These are phyloP conservation scores for Prorops nasuta DNA, from an alignment of 1,140 invertebrate genomes.

Conservation along the genomic window DNA sequence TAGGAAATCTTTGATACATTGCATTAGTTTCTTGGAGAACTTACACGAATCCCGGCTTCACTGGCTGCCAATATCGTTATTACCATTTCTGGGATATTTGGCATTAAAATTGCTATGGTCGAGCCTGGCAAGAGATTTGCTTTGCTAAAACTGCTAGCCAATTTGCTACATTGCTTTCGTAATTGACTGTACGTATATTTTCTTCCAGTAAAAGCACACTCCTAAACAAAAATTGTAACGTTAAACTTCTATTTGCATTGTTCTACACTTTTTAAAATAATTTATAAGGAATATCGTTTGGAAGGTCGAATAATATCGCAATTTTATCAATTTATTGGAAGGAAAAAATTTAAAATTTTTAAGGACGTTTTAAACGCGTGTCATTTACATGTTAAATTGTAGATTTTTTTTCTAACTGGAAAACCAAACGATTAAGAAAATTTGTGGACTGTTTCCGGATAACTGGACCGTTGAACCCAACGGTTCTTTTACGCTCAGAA, in stretches of 20 bases:
- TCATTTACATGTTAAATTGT: too few relatives aligned
- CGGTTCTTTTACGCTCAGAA: too few relatives aligned
- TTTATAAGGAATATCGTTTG: too few relatives aligned
- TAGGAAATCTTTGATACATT: too few relatives aligned
- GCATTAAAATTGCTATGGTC: slow-evolving; percentile 65
- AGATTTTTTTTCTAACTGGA: too few relatives aligned
- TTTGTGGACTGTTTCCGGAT: too few relatives aligned
- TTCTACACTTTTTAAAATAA: not conserved
- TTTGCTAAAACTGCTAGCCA: slow-evolving; percentile 65
- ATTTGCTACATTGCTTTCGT: slow-evolving; percentile 59
- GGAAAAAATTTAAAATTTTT: too few relatives aligned
- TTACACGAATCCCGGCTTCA: slow-evolving; percentile 65
- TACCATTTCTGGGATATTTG: slow-evolving; percentile 73
- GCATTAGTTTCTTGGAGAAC: not conserved
- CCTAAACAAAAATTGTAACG: slow-evolving; percentile 52
- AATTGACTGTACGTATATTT: slow-evolving; percentile 67
- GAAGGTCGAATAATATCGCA: too few relatives aligned
- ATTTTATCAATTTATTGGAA: too few relatives aligned
- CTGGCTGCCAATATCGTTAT: slow-evolving; percentile 64
- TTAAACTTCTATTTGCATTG: not conserved
- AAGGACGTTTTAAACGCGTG: too few relatives aligned
- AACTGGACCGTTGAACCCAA: too few relatives aligned
- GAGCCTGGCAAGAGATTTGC: slow-evolving; percentile 67
- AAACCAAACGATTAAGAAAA: too few relatives aligned
- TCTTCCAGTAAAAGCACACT: slow-evolving; percentile 65